Conservation (phyloP, 2,797 vertebrate species). For the Myotis findleyi region DNA sequence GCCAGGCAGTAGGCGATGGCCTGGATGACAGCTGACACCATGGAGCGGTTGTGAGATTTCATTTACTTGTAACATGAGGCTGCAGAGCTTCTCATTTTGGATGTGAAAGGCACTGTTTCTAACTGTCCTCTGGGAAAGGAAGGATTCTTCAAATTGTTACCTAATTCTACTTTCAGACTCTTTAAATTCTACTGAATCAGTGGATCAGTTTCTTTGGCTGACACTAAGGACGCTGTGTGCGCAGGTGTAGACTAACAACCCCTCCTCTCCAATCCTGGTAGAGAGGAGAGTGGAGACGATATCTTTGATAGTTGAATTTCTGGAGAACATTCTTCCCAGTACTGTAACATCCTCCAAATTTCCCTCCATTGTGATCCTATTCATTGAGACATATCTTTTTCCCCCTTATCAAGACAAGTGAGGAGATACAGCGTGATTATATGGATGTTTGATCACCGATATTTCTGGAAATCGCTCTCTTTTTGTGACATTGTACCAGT, state of each 20-base stretch:
- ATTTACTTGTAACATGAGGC: slow-evolving; percentile 53
- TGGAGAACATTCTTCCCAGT: not conserved
- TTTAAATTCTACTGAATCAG: too few relatives aligned
- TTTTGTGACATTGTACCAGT: not conserved
- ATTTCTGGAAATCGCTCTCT: not conserved
- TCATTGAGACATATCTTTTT: not conserved
- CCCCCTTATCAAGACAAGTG: not conserved
- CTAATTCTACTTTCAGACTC: slow-evolving; percentile 1
- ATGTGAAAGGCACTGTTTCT: not conserved
- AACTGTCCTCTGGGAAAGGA: not conserved
- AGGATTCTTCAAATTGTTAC: not conserved
- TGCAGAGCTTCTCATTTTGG: not conserved
- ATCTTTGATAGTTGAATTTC: not conserved
- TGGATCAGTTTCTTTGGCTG: not conserved
- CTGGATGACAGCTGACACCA: slow-evolving; percentile 46
- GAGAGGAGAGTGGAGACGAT: not conserved
- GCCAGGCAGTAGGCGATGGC: not conserved
- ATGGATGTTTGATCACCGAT: not conserved
- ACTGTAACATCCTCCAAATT: not conserved
- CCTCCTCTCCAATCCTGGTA: not conserved
- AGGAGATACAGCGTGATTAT: not conserved
- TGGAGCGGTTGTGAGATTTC: not conserved
- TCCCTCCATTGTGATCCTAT: not conserved
- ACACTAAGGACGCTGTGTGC: not conserved
- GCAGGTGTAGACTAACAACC: too few relatives aligned